Percentiles rank a stretch among this genome's conserved stretches.
These are phyloP conservation scores for Drosophila truncata DNA, from an alignment of 1,140 invertebrate species.

Conservation along the genomic window DNA sequence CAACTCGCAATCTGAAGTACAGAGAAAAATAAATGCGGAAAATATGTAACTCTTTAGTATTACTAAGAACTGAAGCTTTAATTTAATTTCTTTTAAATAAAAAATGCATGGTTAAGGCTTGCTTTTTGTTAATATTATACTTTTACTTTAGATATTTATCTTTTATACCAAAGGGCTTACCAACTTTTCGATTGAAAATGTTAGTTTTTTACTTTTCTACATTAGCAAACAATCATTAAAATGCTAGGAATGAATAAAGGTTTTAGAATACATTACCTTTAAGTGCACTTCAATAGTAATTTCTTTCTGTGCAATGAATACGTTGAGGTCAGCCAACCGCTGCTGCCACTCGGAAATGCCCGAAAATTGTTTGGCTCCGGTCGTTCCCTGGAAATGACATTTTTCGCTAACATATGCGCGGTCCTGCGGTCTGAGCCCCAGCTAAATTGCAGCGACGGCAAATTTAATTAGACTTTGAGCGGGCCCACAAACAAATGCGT, in stretches of 20 bases:
- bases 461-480: conserved; percentile 83
- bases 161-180: not conserved
- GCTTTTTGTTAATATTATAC: not conserved
- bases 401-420: conserved; percentile 78
- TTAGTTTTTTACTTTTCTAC: no score
- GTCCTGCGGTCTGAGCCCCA: conserved; percentile 55
- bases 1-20: conserved; percentile 3
- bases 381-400: conserved; percentile 61
- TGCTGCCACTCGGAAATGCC: conserved; percentile 56
- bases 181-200: no score
- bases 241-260: no score
- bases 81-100: not conserved
- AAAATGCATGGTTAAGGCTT: not conserved
- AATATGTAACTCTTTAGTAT: no score
- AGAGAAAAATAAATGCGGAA: conserved; percentile 37
- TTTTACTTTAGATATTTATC: not conserved
- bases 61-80: no score
- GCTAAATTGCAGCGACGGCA: conserved; percentile 67
- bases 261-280: no score
- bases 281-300: not conserved
- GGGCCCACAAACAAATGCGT: conserved; percentile 35
- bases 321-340: conserved; percentile 64
- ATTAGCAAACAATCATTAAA: no score
- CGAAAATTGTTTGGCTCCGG: conserved; percentile 70
- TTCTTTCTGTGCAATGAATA: conserved; percentile 10